Conservation (phyloP, 2,888 invertebrate species). For the Agonopterix subpropinquella region DNA sequence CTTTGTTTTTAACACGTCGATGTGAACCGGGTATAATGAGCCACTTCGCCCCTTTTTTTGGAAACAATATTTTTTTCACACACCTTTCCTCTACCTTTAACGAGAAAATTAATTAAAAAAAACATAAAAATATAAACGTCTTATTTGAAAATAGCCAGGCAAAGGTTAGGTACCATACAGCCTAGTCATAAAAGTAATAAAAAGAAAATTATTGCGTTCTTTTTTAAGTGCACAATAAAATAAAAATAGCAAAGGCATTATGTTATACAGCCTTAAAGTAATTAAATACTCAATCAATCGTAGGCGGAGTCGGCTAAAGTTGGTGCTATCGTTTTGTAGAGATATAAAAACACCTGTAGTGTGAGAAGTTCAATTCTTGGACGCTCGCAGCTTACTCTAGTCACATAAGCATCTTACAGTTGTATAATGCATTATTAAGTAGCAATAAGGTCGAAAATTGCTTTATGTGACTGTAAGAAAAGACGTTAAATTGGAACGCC, state of each 20-base stretch:
- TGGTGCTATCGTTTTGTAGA: conserved; percentile 26
- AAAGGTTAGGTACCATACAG: too few relatives aligned
- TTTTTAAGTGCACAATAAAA: background rate
- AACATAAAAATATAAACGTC: too few relatives aligned
- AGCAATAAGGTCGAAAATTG: conserved; percentile 22
- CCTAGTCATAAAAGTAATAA: too few relatives aligned
- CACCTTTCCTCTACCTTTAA: background rate
- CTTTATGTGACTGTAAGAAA: conserved; percentile 12
- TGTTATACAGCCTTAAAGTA: conserved; percentile 18
- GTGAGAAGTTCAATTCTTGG: conserved; percentile 24
- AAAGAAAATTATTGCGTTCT: background rate
- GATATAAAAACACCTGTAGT: conserved; percentile 58
- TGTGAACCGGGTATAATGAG: conserved; percentile 43
- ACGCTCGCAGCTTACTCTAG: background rate
- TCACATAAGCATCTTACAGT: background rate
- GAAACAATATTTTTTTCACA: background rate
- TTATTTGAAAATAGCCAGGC: too few relatives aligned
- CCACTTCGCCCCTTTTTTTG: conserved; percentile 8
- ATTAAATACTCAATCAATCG: conserved; percentile 47
- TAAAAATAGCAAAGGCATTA: conserved; percentile 10
- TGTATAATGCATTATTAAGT: conserved; percentile 13
- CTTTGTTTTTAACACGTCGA: conserved; percentile 50
- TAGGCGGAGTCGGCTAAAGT: conserved; percentile 41
- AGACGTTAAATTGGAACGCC: conserved; percentile 49
- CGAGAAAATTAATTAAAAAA: background rate